A percentile compares a stretch with the other conserved stretches of the same genome.
These are phyloP conservation scores for Eupithecia tripunctaria DNA, from an alignment of 2,888 invertebrate species.

Conservation along the genomic window DNA sequence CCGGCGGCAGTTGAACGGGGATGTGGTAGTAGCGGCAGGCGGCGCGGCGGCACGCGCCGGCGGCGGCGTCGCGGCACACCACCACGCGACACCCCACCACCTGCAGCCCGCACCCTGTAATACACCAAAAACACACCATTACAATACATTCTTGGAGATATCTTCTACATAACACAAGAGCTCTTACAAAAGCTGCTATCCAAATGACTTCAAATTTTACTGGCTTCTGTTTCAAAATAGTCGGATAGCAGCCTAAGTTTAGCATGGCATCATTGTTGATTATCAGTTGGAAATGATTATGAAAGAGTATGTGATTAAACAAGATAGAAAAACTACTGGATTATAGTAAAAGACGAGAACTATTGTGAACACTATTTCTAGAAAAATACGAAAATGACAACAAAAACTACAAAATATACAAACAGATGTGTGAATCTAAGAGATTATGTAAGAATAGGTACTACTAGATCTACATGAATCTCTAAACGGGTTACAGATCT, in stretches of 20 bases:
- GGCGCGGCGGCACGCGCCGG: slow-evolving; percentile 96
- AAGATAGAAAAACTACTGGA: slow-evolving; percentile 30
- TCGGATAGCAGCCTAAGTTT: neutral
- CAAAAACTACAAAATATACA: slow-evolving; percentile 31
- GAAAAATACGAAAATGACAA: slow-evolving; percentile 26
- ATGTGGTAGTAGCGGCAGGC: slow-evolving; percentile 99
- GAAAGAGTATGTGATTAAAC: slow-evolving; percentile 24
- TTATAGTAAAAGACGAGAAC: slow-evolving; percentile 26
- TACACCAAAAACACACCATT: slow-evolving; percentile 39
- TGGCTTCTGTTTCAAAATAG: neutral
- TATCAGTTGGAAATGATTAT: slow-evolving; percentile 7
- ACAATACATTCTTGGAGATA: slow-evolving; percentile 10
- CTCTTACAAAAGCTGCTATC: neutral
- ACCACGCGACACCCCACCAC: slow-evolving; percentile 97
- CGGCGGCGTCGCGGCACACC: slow-evolving; percentile 97
- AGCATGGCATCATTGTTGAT: neutral
- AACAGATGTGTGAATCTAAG: slow-evolving; percentile 28
- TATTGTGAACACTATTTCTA: slow-evolving; percentile 29
- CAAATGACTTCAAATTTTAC: neutral
- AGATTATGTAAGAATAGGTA: slow-evolving; percentile 28
- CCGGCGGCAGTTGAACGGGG: slow-evolving; percentile 95
- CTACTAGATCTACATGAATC: slow-evolving; percentile 20
- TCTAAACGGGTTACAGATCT: slow-evolving; percentile 26
- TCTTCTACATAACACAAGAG: slow-evolving; percentile 15
- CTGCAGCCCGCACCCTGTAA: slow-evolving; percentile 96